These are phyloP conservation scores for Riptortus pedestris DNA, from an alignment of 1,140 invertebrate species.

Conservation along the genomic window DNA sequence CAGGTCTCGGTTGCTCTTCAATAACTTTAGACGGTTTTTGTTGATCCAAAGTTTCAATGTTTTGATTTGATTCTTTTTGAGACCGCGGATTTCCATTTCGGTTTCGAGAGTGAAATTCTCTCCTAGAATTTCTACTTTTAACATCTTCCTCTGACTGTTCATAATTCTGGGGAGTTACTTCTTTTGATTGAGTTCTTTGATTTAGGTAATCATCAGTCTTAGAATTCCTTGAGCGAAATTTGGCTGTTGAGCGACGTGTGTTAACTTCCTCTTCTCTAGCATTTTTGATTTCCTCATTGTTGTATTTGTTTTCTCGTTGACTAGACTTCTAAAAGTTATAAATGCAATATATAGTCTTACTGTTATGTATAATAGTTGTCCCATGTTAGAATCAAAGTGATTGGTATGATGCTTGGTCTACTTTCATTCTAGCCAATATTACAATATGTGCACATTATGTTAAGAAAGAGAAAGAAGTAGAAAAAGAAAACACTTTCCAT, in stretches of 20 bases:
- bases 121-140: background rate
- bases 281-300: background rate
- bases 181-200: slow-evolving; percentile 4
- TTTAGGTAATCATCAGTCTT: background rate
- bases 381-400: too few relatives aligned
- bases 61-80: background rate
- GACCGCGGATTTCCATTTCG: background rate
- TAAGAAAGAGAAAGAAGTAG: too few relatives aligned
- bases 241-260: background rate
- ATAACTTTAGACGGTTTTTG: background rate
- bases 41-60: background rate
- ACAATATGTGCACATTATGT: too few relatives aligned
- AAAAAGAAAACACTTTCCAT: too few relatives aligned
- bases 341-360: background rate
- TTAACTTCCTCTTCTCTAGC: background rate
- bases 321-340: slow-evolving; percentile 12
- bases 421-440: too few relatives aligned
- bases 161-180: background rate
- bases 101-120: background rate
- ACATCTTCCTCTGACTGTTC: too few relatives aligned
- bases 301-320: background rate
- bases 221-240: background rate
- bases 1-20: too few relatives aligned
- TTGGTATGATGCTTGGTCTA: too few relatives aligned
- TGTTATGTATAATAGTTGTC: too few relatives aligned